Conservation (phyloP, 2,797 vertebrate genomes). For the Gallinago nigripennis region DNA sequence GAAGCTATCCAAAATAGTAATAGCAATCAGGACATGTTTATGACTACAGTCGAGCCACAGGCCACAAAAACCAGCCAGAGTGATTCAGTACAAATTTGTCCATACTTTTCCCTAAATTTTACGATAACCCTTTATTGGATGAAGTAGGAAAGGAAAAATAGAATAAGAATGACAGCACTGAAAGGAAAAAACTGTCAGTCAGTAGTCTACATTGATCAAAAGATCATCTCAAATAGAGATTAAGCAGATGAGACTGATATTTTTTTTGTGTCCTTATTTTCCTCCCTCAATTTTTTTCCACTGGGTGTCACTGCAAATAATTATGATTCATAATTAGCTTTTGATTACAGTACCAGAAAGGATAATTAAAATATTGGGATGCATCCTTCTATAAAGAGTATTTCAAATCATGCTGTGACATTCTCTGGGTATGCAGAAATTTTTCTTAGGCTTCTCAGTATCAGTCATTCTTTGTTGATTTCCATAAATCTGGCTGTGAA, state of each 20-base stretch:
- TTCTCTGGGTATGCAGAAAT: background rate
- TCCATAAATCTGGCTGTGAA: background rate
- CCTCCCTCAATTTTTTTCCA: background rate
- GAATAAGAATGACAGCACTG: background rate
- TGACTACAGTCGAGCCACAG: background rate
- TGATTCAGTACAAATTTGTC: background rate
- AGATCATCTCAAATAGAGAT: conserved; percentile 16
- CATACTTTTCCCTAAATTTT: background rate
- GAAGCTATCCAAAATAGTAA: background rate
- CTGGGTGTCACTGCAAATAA: background rate
- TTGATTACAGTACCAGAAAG: conserved; percentile 34
- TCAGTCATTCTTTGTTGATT: background rate
- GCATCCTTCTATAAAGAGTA: background rate
- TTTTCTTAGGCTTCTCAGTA: background rate
- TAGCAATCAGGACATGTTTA: background rate
- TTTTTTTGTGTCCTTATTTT: conserved; percentile 7
- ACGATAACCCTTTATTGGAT: background rate
- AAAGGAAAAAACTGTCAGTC: conserved; percentile 30
- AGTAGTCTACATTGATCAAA: background rate
- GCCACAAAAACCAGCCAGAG: background rate
- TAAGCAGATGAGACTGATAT: background rate
- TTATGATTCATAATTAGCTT: conserved; percentile 31
- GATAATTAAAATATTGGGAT: conserved; percentile 27
- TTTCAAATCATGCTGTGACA: background rate
- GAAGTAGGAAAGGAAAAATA: background rate